A percentile compares a stretch with the other conserved stretches of the same genome.
Evolutionary conservation across 2,113 vertebrate genomes (phyloP).

Genomic region (Malurus alboscapulatus): DNA sequence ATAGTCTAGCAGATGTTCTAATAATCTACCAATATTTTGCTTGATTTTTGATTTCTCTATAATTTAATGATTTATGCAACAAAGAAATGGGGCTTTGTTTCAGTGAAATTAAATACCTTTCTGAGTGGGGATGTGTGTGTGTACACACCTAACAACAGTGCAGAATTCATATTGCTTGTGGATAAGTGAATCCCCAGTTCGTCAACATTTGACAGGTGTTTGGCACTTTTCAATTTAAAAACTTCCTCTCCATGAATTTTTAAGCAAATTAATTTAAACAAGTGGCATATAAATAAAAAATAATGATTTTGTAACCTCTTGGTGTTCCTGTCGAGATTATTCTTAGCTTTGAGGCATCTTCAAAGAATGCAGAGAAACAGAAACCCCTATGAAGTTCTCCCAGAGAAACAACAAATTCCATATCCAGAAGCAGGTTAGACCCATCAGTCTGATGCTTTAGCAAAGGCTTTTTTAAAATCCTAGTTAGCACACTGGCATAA

Average conservation of each 20-base stretch:
- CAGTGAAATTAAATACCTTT: background rate
- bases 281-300: conserved; percentile 22
- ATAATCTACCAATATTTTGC: background rate
- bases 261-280: conserved; percentile 58
- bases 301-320: background rate
- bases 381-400: background rate
- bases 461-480: background rate
- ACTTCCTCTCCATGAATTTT: conserved; percentile 37
- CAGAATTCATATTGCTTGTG: conserved; percentile 38
- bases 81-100: background rate
- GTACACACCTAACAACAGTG: background rate
- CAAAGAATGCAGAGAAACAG: background rate
- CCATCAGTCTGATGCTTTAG: background rate
- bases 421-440: background rate
- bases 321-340: background rate
- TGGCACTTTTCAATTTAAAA: conserved; percentile 54
- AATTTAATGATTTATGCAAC: background rate
- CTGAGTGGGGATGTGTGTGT: accelerated
- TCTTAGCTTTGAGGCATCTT: background rate
- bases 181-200: conserved; percentile 14
- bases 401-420: background rate
- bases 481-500: background rate
- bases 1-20: background rate
- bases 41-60: background rate
- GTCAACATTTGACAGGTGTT: conserved; percentile 35